Evolutionary conservation across 2,797 vertebrate species (phyloP).

Genomic region (Chrysocyon brachyurus): DNA sequence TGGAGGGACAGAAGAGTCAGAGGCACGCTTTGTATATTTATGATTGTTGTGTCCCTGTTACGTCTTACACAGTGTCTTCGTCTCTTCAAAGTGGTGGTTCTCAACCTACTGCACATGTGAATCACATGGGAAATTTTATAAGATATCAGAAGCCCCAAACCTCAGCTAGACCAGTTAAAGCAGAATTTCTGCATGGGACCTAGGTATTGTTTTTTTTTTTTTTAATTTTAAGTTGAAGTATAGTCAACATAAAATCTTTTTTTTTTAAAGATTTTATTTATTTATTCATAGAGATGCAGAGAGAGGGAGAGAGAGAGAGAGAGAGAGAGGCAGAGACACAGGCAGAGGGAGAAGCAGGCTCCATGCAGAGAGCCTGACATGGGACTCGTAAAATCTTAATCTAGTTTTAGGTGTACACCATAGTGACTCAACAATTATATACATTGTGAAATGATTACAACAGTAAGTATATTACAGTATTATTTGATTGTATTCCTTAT

Average conservation of each 20-base stretch:
- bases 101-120: neutral
- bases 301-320: too few relatives aligned
- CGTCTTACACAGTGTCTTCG: neutral
- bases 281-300: too few relatives aligned
- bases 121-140: neutral
- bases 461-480: neutral
- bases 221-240: neutral
- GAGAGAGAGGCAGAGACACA: too few relatives aligned
- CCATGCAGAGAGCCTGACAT: too few relatives aligned
- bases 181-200: neutral
- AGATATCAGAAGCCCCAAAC: neutral
- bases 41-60: neutral
- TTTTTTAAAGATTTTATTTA: too few relatives aligned
- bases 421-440: neutral
- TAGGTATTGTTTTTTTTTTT: neutral
- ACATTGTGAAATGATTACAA: neutral
- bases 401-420: neutral
- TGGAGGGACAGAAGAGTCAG: neutral
- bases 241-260: neutral
- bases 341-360: too few relatives aligned
- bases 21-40: slow-evolving; percentile 23
- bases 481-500: neutral
- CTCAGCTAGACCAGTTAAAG: neutral
- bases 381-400: neutral
- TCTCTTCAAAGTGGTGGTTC: neutral